Conservation (phyloP, 2,888 invertebrate species). For the Cryptophagus acutangulus region DNA sequence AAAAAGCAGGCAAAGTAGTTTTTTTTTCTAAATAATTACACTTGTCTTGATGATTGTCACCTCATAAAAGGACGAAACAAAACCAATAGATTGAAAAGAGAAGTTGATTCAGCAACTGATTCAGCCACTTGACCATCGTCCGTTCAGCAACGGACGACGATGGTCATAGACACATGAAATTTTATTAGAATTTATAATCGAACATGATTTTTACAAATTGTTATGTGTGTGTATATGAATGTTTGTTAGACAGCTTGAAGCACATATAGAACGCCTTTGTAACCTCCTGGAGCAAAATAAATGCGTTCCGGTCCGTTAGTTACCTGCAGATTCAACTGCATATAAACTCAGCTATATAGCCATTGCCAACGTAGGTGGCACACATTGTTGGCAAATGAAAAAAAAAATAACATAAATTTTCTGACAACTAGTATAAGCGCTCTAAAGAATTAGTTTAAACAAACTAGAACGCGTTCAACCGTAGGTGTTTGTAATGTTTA, state of each 20-base stretch:
- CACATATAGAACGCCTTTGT: slow-evolving; percentile 5
- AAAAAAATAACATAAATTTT: neutral
- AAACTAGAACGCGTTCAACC: slow-evolving; percentile 8
- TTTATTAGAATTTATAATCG: too few species aligned
- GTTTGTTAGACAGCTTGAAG: neutral
- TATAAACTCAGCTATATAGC: neutral
- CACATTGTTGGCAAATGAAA: slow-evolving; percentile 1
- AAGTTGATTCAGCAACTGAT: too few species aligned
- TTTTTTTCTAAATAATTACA: too few species aligned
- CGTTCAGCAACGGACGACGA: too few species aligned
- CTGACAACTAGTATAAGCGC: too few species aligned
- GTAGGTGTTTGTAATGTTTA: slow-evolving; percentile 5
- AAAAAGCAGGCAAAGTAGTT: too few species aligned
- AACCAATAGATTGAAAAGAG: too few species aligned
- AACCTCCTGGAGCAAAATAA: slow-evolving; percentile 5
- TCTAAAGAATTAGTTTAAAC: slow-evolving; percentile 6
- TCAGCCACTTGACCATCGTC: too few species aligned
- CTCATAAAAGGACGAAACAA: too few species aligned
- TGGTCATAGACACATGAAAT: too few species aligned
- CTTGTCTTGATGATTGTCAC: too few species aligned
- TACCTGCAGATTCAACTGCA: slow-evolving; percentile 1
- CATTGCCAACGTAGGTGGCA: slow-evolving; percentile 7
- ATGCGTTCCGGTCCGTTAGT: slow-evolving; percentile 6
- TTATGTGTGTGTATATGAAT: neutral
- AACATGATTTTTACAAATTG: too few species aligned